Percentiles rank a stretch among this genome's conserved stretches.
Evolutionary conservation across 2,888 invertebrate species (phyloP).

Genomic region (Tetranychus piercei): DNA sequence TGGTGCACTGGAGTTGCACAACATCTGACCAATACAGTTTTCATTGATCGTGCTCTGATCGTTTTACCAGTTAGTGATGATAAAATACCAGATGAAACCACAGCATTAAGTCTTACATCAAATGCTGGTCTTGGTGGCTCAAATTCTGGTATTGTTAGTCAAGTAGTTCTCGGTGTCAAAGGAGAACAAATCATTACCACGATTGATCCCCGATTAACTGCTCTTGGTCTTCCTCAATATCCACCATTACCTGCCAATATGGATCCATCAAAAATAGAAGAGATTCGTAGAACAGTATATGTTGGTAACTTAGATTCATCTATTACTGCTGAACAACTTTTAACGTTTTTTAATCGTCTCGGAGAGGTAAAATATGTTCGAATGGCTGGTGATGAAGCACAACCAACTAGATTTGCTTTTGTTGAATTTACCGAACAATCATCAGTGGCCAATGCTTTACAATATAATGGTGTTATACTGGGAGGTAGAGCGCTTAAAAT

Average conservation of each 20-base stretch:
- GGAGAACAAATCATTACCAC: slow-evolving; percentile 70
- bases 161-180: slow-evolving; percentile 65
- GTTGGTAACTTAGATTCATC: slow-evolving; percentile 58
- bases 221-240: slow-evolving; percentile 65
- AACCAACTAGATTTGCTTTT: slow-evolving; percentile 48
- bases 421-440: slow-evolving; percentile 86
- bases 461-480: slow-evolving; percentile 54
- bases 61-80: slow-evolving; percentile 65
- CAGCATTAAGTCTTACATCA: slow-evolving; percentile 17
- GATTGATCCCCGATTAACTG: slow-evolving; percentile 67
- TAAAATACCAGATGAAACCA: slow-evolving; percentile 21
- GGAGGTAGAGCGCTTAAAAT: slow-evolving; percentile 52
- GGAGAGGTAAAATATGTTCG: slow-evolving; percentile 89
- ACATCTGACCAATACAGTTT: slow-evolving; percentile 95
- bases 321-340: slow-evolving; percentile 55
- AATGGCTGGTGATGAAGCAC: slow-evolving; percentile 62
- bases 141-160: slow-evolving; percentile 20
- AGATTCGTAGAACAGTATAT: slow-evolving; percentile 78
- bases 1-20: slow-evolving; percentile 80
- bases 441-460: slow-evolving; percentile 61
- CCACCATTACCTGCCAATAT: slow-evolving; percentile 71
- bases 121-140: slow-evolving; percentile 15
- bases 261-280: slow-evolving; percentile 77
- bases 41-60: slow-evolving; percentile 88
- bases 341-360: slow-evolving; percentile 64